A percentile compares a stretch with the other conserved stretches of the same genome.
phyloP scores from a whole-genome alignment of 2,113 vertebrate genomes.

The Scortum barcoo region DNA sequence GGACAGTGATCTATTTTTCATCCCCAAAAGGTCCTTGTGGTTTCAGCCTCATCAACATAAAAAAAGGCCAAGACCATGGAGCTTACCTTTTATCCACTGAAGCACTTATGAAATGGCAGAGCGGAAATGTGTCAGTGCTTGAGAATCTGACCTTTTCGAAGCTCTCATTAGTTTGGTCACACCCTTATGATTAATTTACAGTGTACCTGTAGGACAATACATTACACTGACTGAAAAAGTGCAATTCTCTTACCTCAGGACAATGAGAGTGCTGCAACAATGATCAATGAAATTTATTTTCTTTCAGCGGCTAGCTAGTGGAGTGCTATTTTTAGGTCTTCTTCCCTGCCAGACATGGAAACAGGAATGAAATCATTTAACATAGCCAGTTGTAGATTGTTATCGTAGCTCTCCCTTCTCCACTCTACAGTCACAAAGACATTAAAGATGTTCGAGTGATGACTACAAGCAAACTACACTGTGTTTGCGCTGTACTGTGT shows the following conservation, averaged over 20 bases:
- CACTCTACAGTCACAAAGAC: conserved; percentile 34
- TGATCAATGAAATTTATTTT: conserved; percentile 77
- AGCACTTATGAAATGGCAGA: conserved; percentile 62
- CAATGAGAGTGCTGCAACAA: conserved; percentile 46
- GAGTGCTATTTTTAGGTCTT: conserved; percentile 74
- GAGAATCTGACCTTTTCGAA: conserved; percentile 74
- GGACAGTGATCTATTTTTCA: conserved; percentile 20
- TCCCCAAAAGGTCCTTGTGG: conserved; percentile 20
- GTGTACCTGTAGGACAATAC: conserved; percentile 36
- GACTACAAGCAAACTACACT: conserved; percentile 30
- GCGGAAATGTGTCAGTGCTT: conserved; percentile 53
- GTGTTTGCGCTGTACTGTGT: conserved; percentile 20
- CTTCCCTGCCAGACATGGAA: conserved; percentile 70
- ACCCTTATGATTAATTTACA: conserved; percentile 64
- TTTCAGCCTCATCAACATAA: conserved; percentile 51
- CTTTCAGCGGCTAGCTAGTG: conserved; percentile 36
- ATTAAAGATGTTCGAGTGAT: conserved; percentile 37
- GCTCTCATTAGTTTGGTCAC: conserved; percentile 62
- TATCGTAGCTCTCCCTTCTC: conserved; percentile 41
- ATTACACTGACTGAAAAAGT: conserved; percentile 37
- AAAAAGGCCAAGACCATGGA: conserved; percentile 38
- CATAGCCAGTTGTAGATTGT: conserved; percentile 51
- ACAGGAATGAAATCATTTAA: conserved; percentile 62
- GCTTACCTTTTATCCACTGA: conserved; percentile 45
- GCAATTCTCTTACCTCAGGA: conserved; percentile 42